phyloP scores from a whole-genome alignment of 2,888 invertebrate genomes.

The Hermaeophaga mercurialis region DNA sequence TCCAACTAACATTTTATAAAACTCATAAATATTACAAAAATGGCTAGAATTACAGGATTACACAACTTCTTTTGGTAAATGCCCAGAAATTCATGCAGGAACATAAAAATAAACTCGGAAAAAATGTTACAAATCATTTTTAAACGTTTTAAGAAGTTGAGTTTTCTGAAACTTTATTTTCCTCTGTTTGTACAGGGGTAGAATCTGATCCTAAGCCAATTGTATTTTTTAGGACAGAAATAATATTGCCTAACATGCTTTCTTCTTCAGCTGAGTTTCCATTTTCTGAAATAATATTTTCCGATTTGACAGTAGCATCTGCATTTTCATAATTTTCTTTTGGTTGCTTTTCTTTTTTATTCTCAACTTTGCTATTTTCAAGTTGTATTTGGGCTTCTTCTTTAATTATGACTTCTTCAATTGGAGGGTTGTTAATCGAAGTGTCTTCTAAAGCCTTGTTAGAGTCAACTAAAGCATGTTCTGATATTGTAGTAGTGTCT shows the following conservation, averaged over 20 bases:
- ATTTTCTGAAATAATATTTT: background rate
- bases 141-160: no score
- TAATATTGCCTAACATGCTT: conserved; percentile 1
- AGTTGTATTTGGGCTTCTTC: background rate
- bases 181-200: background rate
- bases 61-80: background rate
- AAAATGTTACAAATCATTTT: no score
- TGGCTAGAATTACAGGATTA: background rate
- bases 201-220: background rate
- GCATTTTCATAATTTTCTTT: no score
- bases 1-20: no score
- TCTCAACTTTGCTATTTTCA: background rate
- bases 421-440: background rate
- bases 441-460: background rate
- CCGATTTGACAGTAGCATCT: background rate
- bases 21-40: background rate
- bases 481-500: background rate
- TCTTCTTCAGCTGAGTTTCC: background rate
- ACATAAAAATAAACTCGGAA: no score
- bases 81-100: no score
- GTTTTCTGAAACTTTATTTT: background rate
- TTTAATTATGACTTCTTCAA: background rate
- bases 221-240: conserved; percentile 6
- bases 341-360: no score
- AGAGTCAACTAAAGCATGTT: background rate